phyloP scores from a whole-genome alignment of 2,888 invertebrate species.

The Alentia gelatinosa region DNA sequence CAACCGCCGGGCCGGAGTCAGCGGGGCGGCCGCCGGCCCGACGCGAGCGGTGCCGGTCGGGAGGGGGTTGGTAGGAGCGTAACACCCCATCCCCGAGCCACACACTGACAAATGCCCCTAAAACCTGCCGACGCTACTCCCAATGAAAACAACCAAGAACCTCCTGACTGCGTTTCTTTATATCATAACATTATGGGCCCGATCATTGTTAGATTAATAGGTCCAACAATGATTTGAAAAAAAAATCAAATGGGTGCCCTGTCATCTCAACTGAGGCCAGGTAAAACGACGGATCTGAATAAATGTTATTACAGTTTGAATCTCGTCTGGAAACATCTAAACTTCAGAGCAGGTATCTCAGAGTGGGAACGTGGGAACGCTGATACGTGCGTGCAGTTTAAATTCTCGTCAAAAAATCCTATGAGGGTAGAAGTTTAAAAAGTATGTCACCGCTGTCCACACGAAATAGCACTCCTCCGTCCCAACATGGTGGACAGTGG shows the following conservation, averaged over 20 bases:
- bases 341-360: neutral
- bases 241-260: neutral
- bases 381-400: neutral
- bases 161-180: neutral
- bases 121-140: neutral
- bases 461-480: neutral
- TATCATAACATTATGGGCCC: neutral
- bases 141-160: neutral
- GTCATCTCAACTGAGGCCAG: no score
- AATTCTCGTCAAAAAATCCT: neutral
- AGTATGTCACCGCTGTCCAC: neutral
- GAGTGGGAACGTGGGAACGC: neutral
- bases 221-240: neutral
- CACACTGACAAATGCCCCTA: neutral
- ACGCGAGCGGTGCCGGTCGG: neutral
- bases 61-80: no score
- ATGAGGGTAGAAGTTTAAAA: neutral
- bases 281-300: no score
- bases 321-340: neutral
- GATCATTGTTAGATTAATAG: neutral
- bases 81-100: neutral
- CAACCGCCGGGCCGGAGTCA: neutral
- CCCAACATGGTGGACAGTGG: neutral
- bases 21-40: constrained; percentile 12
- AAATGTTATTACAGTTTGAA: no score